phyloP scores from a whole-genome alignment of 64 coral and sea anemone genomes.

The Pocillopora damicornis region DNA sequence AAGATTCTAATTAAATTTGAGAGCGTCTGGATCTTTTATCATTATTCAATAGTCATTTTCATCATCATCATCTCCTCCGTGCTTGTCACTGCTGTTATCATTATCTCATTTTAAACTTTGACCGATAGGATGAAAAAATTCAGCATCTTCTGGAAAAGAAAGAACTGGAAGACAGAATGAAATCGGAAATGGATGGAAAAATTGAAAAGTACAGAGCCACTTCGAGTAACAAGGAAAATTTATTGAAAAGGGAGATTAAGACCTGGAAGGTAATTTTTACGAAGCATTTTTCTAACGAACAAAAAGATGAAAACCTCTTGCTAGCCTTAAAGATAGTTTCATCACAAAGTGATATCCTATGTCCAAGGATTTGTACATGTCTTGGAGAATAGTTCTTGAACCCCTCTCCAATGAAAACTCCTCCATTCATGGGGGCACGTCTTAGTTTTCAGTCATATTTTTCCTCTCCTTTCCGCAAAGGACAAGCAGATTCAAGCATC shows the following conservation, averaged over 20 bases:
- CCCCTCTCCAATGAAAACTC: too few relatives aligned
- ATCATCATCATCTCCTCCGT: not conserved
- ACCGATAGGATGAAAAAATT: constrained; percentile 22
- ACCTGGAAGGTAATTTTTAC: constrained; percentile 23
- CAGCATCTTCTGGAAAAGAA: constrained; percentile 5
- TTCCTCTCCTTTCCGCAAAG: not conserved
- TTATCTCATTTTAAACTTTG: not conserved
- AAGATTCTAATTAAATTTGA: too few relatives aligned
- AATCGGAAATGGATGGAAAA: constrained; percentile 14
- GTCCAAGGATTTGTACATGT: too few relatives aligned
- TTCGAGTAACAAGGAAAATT: constrained; percentile 22
- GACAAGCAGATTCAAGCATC: not conserved
- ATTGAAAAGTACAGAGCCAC: constrained; percentile 3
- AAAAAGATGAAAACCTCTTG: too few relatives aligned
- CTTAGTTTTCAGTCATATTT: not conserved
- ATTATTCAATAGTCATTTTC: too few relatives aligned
- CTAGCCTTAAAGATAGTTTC: too few relatives aligned
- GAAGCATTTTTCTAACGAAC: too few relatives aligned
- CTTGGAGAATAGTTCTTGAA: too few relatives aligned
- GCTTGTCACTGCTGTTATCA: not conserved
- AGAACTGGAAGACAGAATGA: constrained; percentile 21
- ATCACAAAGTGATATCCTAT: too few relatives aligned
- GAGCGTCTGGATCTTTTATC: too few relatives aligned
- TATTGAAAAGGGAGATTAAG: constrained; percentile 15
- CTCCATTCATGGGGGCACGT: not conserved